Conservation (phyloP, 1,140 invertebrate species). For the Argopecten irradians region DNA sequence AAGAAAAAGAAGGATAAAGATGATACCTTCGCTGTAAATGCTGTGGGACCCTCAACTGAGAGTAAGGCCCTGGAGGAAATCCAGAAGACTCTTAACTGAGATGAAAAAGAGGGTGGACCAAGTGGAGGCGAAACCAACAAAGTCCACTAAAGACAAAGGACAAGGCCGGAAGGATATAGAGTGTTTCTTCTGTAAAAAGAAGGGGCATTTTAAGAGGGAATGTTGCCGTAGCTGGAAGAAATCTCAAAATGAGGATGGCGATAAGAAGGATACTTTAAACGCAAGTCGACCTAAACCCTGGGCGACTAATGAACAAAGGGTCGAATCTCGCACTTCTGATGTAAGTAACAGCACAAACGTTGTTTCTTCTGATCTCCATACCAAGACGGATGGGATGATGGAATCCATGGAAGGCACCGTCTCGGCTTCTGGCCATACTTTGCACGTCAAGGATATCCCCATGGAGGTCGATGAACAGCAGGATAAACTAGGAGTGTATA, state of each 20-base stretch:
- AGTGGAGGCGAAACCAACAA: neutral
- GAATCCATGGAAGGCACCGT: neutral
- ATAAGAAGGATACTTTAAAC: conserved; percentile 26
- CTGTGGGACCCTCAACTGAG: no score
- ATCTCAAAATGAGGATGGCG: neutral
- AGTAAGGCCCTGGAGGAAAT: no score
- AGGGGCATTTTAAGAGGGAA: conserved; percentile 36
- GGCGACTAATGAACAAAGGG: neutral
- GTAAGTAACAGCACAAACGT: neutral
- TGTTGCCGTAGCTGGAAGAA: neutral
- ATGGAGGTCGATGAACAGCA: neutral
- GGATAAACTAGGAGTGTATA: neutral
- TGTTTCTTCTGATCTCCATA: no score
- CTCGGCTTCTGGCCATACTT: neutral
- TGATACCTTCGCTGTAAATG: no score
- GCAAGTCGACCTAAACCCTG: conserved; percentile 14
- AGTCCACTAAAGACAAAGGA: neutral
- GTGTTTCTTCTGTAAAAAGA: conserved; percentile 33
- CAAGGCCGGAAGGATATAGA: neutral
- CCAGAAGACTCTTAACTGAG: no score
- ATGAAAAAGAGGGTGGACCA: no score
- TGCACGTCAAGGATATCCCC: neutral
- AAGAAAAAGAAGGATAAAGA: no score
- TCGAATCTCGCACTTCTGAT: neutral
- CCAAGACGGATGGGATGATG: neutral